These are phyloP conservation scores for Syrphus vitripennis DNA, from an alignment of 2,888 invertebrate genomes.

Conservation along the genomic window DNA sequence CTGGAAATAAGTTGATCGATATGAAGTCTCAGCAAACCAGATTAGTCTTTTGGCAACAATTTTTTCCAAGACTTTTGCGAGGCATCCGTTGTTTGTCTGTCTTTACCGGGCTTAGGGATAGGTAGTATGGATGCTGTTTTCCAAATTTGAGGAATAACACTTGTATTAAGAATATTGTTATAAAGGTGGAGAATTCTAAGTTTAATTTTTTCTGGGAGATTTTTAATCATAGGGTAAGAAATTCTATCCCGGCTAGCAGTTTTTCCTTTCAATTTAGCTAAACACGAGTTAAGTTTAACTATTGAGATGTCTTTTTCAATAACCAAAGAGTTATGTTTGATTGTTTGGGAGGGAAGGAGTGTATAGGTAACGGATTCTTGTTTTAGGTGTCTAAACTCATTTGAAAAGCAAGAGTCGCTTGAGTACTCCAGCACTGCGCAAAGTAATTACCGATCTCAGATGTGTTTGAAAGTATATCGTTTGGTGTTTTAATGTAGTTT, in stretches of 20 bases:
- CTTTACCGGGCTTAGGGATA: slow-evolving; percentile 13
- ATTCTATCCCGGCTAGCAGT: too few relatives aligned
- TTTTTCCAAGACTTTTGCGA: too few relatives aligned
- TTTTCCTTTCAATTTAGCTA: too few relatives aligned
- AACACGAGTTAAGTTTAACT: not conserved
- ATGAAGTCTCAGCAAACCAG: too few relatives aligned
- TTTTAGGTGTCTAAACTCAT: not conserved
- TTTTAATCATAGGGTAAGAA: too few relatives aligned
- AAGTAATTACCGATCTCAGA: not conserved
- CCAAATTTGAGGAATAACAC: slow-evolving; percentile 14
- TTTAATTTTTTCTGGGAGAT: too few relatives aligned
- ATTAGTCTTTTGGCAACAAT: slow-evolving; percentile 10
- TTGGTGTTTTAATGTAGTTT: not conserved
- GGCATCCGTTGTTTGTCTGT: not conserved
- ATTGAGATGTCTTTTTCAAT: not conserved
- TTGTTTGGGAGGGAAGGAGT: not conserved
- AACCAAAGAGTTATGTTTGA: not conserved
- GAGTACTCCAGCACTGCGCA: not conserved
- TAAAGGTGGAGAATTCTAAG: too few relatives aligned
- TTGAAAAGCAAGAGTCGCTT: not conserved
- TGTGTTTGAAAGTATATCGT: not conserved
- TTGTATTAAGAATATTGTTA: too few relatives aligned
- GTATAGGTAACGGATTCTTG: too few relatives aligned
- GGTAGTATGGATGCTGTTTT: not conserved
- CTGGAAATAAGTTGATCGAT: not conserved